Conservation (phyloP, 2,797 vertebrate genomes). For the Lindbergichthys nudifrons region DNA sequence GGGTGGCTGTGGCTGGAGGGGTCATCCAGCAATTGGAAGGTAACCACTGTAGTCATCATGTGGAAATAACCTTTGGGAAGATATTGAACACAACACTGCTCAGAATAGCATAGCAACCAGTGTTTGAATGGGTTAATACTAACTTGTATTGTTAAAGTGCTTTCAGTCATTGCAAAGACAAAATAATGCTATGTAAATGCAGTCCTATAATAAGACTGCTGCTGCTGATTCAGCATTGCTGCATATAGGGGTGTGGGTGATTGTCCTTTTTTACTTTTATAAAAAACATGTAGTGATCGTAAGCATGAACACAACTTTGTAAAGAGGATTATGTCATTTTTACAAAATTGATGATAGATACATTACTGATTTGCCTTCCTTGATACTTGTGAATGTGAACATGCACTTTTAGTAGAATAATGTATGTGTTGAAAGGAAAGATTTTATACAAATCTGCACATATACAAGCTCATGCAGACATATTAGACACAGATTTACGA, state of each 20-base stretch:
- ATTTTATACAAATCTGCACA: not conserved
- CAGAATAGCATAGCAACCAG: too few species aligned
- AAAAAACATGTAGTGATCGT: not conserved
- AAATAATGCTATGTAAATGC: too few species aligned
- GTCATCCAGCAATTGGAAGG: too few species aligned
- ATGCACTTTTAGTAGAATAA: not conserved
- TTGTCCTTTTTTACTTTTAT: not conserved
- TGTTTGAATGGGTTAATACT: too few species aligned
- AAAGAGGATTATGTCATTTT: not conserved
- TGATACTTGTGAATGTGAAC: not conserved
- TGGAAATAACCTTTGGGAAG: too few species aligned
- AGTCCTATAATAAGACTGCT: too few species aligned
- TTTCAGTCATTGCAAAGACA: too few species aligned
- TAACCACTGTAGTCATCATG: too few species aligned
- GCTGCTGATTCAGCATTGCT: not conserved
- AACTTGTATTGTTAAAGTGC: too few species aligned
- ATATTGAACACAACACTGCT: too few species aligned
- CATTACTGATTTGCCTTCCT: not conserved
- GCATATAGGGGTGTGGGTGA: not conserved
- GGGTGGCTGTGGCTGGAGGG: too few species aligned
- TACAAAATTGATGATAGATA: fast-evolving
- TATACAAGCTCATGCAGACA: not conserved
- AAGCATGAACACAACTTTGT: not conserved
- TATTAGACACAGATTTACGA: constrained; percentile 6
- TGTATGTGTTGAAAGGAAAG: not conserved